Conservation (phyloP, 2,113 vertebrate genomes). For the Gallinago jamesoni region DNA sequence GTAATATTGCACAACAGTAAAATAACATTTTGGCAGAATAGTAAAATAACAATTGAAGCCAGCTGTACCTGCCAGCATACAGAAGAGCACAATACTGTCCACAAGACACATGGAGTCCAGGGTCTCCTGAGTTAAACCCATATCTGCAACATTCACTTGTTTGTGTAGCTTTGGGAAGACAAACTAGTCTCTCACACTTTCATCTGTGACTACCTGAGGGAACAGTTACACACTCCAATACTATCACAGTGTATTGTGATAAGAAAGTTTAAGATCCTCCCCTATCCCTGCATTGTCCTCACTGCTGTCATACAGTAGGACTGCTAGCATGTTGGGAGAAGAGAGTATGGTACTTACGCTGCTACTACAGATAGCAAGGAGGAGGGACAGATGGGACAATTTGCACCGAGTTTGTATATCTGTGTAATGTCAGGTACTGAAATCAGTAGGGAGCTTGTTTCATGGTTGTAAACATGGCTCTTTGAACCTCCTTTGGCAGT, state of each 20-base stretch:
- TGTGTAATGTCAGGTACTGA: not conserved
- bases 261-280: not conserved
- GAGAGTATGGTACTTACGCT: not conserved
- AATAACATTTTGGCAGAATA: not conserved
- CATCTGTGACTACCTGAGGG: not conserved
- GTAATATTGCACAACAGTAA: not conserved
- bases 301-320: not conserved
- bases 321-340: not conserved
- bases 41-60: not conserved
- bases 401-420: not conserved
- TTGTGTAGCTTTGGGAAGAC: not conserved
- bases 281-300: not conserved
- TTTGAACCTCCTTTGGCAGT: conserved; percentile 20
- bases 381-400: conserved; percentile 25
- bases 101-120: not conserved
- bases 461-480: not conserved
- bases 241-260: not conserved
- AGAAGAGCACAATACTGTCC: not conserved
- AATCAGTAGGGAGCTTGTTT: conserved; percentile 17
- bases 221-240: not conserved
- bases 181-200: not conserved
- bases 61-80: not conserved
- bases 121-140: not conserved
- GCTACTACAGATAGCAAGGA: not conserved
- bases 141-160: not conserved